phyloP scores from a whole-genome alignment of 2,888 invertebrate genomes.

The Drosophila ustulata region DNA sequence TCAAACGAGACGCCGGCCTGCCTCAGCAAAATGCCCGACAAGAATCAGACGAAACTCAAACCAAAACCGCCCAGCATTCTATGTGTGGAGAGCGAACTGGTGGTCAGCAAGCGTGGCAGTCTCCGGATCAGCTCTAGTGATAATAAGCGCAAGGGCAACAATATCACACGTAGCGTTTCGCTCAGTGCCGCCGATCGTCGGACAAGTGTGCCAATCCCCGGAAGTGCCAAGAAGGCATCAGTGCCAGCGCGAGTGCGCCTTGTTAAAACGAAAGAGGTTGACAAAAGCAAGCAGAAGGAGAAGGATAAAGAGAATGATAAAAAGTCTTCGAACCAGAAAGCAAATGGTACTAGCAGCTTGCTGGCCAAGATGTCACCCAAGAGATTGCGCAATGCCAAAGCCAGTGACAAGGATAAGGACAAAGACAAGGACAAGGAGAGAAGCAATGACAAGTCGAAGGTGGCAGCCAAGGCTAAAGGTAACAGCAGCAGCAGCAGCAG shows the following conservation, averaged over 20 bases:
- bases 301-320: conserved; percentile 67
- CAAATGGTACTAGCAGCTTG: conserved; percentile 56
- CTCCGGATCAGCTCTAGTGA: conserved; percentile 64
- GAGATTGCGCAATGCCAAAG: conserved; percentile 57
- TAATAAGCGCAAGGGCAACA: conserved; percentile 49
- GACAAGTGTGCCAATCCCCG: conserved; percentile 53
- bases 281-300: conserved; percentile 60
- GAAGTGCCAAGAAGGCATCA: conserved; percentile 40
- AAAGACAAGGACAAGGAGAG: conserved; percentile 36
- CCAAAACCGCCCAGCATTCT: conserved; percentile 82
- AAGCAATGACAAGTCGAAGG: conserved; percentile 30
- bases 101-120: conserved; percentile 74
- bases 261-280: conserved; percentile 61
- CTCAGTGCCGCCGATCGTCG: conserved; percentile 74
- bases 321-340: conserved; percentile 66
- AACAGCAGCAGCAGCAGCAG: not conserved
- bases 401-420: conserved; percentile 51
- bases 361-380: conserved; percentile 79
- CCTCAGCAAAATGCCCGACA: conserved; percentile 85
- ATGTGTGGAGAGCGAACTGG: conserved; percentile 84
- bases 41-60: conserved; percentile 75
- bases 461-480: conserved; percentile 24
- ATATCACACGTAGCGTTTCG: conserved; percentile 75
- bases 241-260: conserved; percentile 48
- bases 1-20: conserved; percentile 86